Conservation (phyloP, 2,113 vertebrate genomes). For the Leucosticte australis region DNA sequence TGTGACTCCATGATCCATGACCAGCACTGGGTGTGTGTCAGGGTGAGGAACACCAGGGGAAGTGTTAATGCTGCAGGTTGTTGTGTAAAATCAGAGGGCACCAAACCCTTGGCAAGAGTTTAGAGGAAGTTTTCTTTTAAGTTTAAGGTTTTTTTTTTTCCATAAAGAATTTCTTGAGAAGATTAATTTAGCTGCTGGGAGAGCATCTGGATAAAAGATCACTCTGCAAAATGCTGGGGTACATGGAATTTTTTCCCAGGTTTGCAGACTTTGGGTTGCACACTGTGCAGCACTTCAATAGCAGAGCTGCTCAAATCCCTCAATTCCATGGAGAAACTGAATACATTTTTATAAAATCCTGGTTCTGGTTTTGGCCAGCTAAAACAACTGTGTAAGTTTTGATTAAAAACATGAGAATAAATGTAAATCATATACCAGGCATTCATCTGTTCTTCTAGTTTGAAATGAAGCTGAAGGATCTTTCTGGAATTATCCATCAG, state of each 20-base stretch:
- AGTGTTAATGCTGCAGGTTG: neutral
- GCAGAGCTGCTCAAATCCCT: neutral
- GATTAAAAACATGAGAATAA: constrained; percentile 56
- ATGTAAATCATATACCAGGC: constrained; percentile 41
- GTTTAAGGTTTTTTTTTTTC: accelerated
- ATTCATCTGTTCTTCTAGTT: constrained; percentile 34
- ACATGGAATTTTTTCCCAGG: neutral
- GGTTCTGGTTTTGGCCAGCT: constrained; percentile 52
- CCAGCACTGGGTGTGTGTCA: accelerated
- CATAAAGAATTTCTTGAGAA: neutral
- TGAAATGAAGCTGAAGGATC: constrained; percentile 40
- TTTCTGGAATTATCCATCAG: constrained; percentile 1
- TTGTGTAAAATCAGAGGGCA: neutral
- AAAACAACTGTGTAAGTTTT: constrained; percentile 46
- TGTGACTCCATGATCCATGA: accelerated
- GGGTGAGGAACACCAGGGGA: accelerated
- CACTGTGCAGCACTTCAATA: neutral
- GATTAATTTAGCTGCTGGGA: neutral
- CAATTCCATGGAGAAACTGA: neutral
- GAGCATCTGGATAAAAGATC: constrained; percentile 19
- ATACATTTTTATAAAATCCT: constrained; percentile 23
- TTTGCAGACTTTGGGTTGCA: neutral
- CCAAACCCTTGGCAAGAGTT: neutral
- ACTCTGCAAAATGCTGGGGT: neutral
- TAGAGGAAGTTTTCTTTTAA: neutral